phyloP scores from a whole-genome alignment of 2,797 vertebrate genomes.

The Bufotes viridis region DNA sequence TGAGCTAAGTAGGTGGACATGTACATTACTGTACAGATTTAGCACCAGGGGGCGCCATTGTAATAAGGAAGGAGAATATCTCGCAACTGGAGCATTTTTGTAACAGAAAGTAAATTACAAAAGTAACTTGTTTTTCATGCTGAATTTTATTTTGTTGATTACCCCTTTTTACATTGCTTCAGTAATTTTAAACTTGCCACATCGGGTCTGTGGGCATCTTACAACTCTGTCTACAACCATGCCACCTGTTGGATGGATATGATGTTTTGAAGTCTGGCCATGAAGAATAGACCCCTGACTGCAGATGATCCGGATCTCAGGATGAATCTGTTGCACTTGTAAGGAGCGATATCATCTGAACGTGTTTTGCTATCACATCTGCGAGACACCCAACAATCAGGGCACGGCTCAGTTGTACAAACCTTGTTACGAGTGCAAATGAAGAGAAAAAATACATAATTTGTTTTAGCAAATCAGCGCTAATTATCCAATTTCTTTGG shows the following conservation, averaged over 20 bases:
- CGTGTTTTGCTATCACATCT: conserved; percentile 35
- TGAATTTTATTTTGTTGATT: no score
- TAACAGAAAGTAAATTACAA: no score
- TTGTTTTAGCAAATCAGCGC: conserved; percentile 59
- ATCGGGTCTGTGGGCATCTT: no score
- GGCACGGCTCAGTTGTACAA: conserved; percentile 40
- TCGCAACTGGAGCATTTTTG: no score
- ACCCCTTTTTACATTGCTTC: no score
- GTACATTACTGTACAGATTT: no score
- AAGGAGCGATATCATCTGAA: conserved; percentile 30
- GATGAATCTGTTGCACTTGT: conserved; percentile 9
- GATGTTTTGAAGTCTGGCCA: neutral
- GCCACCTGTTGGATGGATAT: neutral
- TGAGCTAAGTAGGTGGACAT: no score
- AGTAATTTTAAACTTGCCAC: no score
- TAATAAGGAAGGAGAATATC: no score
- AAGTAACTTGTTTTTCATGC: no score
- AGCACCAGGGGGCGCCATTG: no score
- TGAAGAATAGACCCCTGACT: neutral
- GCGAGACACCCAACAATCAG: conserved; percentile 31
- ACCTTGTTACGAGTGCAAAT: conserved; percentile 53
- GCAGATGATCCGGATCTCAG: neutral
- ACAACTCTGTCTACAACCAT: no score
- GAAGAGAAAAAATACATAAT: conserved; percentile 55
- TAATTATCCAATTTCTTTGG: conserved; percentile 61